A percentile compares a stretch with the other conserved stretches of the same genome.
phyloP scores from a whole-genome alignment of 35 echinoderm and acorn worm genomes.

The Diadema setosum region DNA sequence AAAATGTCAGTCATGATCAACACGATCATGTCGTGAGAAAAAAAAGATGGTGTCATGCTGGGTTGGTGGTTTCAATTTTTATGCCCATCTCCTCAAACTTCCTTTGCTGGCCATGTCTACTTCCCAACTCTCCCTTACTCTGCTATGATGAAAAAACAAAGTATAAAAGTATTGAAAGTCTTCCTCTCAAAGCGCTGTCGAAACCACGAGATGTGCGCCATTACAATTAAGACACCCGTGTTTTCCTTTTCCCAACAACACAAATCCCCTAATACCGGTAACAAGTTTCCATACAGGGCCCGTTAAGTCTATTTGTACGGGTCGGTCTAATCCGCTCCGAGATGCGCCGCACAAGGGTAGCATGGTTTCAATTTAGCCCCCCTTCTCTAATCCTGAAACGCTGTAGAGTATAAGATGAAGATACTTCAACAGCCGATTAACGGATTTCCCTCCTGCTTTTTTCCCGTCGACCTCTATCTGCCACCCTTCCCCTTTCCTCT shows the following conservation, averaged over 20 bases:
- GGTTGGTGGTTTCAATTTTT: too few relatives aligned
- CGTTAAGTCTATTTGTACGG: slow-evolving; percentile 2
- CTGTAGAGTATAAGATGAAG: neutral
- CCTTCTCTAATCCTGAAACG: neutral
- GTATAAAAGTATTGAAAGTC: too few relatives aligned
- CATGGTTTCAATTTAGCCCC: neutral
- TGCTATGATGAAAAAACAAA: too few relatives aligned
- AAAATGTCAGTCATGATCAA: too few relatives aligned
- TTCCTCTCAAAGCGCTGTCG: neutral
- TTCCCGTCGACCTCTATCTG: too few relatives aligned
- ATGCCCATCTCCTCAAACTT: too few relatives aligned
- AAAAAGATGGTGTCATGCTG: too few relatives aligned
- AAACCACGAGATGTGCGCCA: neutral
- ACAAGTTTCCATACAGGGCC: slow-evolving; percentile 1
- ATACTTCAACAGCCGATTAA: neutral
- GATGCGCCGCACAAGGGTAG: neutral
- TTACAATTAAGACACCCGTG: neutral
- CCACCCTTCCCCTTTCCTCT: too few relatives aligned
- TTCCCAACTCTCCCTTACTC: too few relatives aligned
- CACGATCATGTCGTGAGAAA: too few relatives aligned
- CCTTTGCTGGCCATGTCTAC: too few relatives aligned
- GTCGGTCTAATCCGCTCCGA: neutral
- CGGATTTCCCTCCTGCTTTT: too few relatives aligned
- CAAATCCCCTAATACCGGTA: neutral
- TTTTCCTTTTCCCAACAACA: slow-evolving; percentile 2